Conservation (phyloP, 2,113 vertebrate genomes). For the Macrotis lagotis region DNA sequence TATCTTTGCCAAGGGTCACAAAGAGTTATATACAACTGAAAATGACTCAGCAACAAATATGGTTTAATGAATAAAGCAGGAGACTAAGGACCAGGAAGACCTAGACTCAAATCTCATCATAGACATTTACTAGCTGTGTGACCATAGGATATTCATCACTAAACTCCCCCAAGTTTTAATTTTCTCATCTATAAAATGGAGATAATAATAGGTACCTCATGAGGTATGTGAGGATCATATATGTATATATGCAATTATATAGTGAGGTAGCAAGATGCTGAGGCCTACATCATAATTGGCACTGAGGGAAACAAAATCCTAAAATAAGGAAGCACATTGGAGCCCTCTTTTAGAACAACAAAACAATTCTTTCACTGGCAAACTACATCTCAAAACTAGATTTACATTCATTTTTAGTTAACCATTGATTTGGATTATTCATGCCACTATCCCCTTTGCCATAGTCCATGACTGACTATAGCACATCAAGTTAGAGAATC, state of each 20-base stretch:
- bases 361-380: neutral
- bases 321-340: neutral
- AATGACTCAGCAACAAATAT: neutral
- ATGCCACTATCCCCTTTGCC: neutral
- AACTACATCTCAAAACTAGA: neutral
- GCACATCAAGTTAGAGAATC: neutral
- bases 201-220: neutral
- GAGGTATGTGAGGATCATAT: neutral
- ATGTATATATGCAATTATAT: neutral
- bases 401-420: constrained; percentile 2
- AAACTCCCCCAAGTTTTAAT: neutral
- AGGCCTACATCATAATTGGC: neutral
- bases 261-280: neutral
- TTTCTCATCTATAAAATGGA: neutral
- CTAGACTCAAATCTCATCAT: neutral
- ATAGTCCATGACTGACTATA: neutral
- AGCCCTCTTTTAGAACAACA: neutral
- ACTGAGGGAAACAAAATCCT: neutral
- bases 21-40: no score
- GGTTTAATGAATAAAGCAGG: neutral
- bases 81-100: neutral
- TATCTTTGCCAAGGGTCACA: no score
- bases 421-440: neutral
- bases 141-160: neutral
- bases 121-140: neutral